Evolutionary conservation across 2,113 vertebrate species (phyloP).

Genomic region (Eudyptes chrysolophus): DNA sequence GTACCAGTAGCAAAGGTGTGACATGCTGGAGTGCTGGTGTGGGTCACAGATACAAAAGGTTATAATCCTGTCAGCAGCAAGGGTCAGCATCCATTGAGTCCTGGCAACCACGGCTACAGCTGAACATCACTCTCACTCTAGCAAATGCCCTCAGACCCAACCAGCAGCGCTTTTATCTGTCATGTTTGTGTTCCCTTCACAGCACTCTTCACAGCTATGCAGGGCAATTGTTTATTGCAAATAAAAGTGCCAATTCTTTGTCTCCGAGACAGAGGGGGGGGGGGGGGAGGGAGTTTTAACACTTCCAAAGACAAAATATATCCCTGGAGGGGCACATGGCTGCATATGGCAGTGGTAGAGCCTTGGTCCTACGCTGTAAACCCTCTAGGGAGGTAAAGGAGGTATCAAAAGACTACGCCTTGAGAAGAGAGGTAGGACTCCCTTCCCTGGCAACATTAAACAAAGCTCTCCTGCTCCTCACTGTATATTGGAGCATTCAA

Average conservation of each 20-base stretch:
- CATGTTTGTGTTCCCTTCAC: neutral
- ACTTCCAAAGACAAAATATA: neutral
- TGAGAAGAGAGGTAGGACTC: neutral
- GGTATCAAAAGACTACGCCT: neutral
- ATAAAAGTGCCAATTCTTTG: neutral
- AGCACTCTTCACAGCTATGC: neutral
- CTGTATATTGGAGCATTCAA: neutral
- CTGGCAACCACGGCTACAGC: neutral
- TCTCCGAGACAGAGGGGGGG: neutral
- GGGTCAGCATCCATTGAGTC: neutral
- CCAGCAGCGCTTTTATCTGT: fast-evolving
- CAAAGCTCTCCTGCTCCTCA: neutral
- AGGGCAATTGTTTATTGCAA: neutral
- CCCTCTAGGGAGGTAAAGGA: neutral
- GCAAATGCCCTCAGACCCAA: fast-evolving
- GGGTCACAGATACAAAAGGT: neutral
- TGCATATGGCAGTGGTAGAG: neutral
- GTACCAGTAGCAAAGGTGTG: neutral
- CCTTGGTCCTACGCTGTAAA: neutral
- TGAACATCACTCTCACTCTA: neutral
- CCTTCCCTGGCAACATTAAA: neutral
- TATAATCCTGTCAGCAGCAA: neutral
- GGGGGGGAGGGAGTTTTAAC: neutral
- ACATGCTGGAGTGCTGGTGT: neutral
- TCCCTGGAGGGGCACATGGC: neutral